Base-by-base conservation (phyloP, 2,797 vertebrate genomes). In the Thalassophryne amazonica region DNA sequence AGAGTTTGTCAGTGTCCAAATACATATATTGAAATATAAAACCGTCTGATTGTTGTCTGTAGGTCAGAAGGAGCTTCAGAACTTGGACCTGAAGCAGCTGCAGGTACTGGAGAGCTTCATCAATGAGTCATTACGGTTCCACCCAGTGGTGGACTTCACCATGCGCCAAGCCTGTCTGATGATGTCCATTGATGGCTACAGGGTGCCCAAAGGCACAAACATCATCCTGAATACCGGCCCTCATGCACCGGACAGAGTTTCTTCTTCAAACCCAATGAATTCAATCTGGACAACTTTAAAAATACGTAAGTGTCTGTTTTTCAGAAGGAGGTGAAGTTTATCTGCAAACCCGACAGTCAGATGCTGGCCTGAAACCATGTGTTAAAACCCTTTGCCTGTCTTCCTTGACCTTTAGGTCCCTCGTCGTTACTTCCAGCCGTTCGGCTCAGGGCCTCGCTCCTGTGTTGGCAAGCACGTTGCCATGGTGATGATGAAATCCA, bases 401-500 rank as follows among this genome's bases (percentile, higher is more conserved):
- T n/a, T n/a, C n/a, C n/a, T 24, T 48, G 13, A 46, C 23, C 33
- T 17, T 10, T 60, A 97, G 95, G 91, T 94, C 51, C 95, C 94
- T 20, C 90, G 91, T 0, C 93, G 94, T 32, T 94, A 93, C 63
- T 97, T 97, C 77, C 97, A 97, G 20, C 95, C 94, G 0, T 98
- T 98, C 6, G 96, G 96, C 3, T 96, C 93, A 0, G 95, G 95
- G 3, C 95, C 95, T 9, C 91, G 95, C 1, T 76, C 90, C 41
- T 98, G 95, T 1, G 92, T 93, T 4, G 95, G 96, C 7, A 98
- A 95, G 59, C 93, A 95, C 70, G 88, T 97, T 0, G 93, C 95
- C 79, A 94, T 96, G 94, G 92, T 94, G 29, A 98, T 98, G 94
- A 96, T 97, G 94, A 97, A 98, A 64, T 89, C 90, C 5, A 89